Conservation (phyloP, 2,797 vertebrate species). For the Paguma larvata region DNA sequence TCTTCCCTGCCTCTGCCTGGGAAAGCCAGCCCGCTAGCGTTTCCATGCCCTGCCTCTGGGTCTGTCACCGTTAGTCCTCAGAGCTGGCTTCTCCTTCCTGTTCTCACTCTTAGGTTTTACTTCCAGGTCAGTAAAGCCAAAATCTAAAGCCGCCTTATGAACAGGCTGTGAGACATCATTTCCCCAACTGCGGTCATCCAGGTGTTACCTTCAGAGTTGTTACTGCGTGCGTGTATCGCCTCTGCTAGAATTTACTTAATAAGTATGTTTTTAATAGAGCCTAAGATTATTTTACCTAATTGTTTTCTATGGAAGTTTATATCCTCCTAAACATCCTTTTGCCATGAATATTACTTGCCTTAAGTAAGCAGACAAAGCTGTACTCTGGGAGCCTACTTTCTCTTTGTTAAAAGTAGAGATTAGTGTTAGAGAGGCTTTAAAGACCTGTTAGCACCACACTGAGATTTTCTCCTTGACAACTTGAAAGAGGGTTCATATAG, state of each 20-base stretch:
- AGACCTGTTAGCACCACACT: not conserved
- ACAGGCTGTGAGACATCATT: not conserved
- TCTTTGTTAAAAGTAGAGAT: conserved; percentile 37
- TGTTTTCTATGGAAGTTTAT: not conserved
- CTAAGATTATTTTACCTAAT: not conserved
- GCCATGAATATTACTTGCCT: not conserved
- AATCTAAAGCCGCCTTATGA: not conserved
- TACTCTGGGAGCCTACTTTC: not conserved
- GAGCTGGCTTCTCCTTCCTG: not conserved
- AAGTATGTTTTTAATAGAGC: not conserved
- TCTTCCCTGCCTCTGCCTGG: conserved; percentile 12
- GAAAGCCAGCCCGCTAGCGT: rapidly evolving
- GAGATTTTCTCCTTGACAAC: not conserved
- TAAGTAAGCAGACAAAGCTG: not conserved
- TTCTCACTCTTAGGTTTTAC: not conserved
- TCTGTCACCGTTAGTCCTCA: not conserved
- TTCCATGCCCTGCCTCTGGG: not conserved
- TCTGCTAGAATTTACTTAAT: not conserved
- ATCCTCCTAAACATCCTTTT: not conserved
- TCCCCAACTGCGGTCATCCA: not conserved
- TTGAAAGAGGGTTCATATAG: not conserved
- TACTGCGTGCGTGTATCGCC: not conserved
- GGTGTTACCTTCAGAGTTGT: not conserved
- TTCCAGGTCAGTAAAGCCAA: not conserved
- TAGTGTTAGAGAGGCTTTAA: not conserved